phyloP scores from a whole-genome alignment of 2,113 vertebrate genomes.

The Lutjanus erythropterus region DNA sequence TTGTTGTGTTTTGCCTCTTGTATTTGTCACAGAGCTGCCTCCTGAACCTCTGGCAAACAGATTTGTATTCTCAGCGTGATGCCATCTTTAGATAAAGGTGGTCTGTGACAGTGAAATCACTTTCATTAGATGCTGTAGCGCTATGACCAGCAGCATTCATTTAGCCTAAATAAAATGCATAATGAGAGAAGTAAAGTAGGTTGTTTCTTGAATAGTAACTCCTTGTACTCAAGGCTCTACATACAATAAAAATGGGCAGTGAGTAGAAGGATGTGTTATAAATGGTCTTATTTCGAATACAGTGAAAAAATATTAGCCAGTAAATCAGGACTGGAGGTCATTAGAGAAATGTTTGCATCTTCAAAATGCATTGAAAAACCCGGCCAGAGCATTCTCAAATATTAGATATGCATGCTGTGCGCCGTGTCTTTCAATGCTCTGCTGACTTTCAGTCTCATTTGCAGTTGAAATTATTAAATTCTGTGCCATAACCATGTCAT shows the following conservation, averaged over 20 bases:
- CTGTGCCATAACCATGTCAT: no score
- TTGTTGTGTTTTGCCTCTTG: constrained; percentile 12
- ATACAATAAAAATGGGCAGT: constrained; percentile 15
- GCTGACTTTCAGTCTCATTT: constrained; percentile 50
- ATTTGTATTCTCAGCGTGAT: constrained; percentile 43
- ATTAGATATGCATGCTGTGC: constrained; percentile 43
- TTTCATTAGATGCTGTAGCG: constrained; percentile 47
- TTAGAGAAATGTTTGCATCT: constrained; percentile 52
- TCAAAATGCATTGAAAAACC: constrained; percentile 40
- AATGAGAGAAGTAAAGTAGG: constrained; percentile 49
- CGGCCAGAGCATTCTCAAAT: constrained; percentile 43
- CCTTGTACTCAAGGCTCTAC: neutral
- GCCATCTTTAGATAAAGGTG: constrained; percentile 49
- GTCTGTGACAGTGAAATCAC: constrained; percentile 40
- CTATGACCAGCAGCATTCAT: constrained; percentile 52
- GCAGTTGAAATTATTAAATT: constrained; percentile 54
- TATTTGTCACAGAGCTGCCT: constrained; percentile 20
- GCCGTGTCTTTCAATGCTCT: constrained; percentile 37
- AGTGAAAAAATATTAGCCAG: constrained; percentile 9
- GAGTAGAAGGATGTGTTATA: constrained; percentile 19
- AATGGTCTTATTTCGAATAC: constrained; percentile 19
- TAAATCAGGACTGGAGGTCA: constrained; percentile 46
- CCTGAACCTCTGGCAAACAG: constrained; percentile 23
- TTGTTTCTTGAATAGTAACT: constrained; percentile 38
- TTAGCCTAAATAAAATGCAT: constrained; percentile 57